Conservation (phyloP, 2,888 invertebrate genomes). For the Polietes domitor region DNA sequence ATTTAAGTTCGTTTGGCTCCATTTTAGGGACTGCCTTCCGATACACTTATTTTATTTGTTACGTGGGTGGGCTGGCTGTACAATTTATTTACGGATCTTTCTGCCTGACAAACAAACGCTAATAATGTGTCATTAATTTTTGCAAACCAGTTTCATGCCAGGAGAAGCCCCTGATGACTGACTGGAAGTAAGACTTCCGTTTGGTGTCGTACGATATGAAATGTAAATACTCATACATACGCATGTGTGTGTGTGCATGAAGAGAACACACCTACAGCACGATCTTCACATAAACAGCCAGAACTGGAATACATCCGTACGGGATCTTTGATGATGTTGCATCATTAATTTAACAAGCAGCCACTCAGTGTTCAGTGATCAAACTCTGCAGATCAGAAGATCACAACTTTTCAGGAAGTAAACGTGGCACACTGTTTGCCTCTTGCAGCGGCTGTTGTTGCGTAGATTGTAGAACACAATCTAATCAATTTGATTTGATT, state of each 20-base stretch:
- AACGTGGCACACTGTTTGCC: neutral
- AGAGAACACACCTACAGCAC: slow-evolving; percentile 36
- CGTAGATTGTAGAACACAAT: slow-evolving; percentile 53
- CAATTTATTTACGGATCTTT: too few relatives aligned
- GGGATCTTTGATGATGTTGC: slow-evolving; percentile 68
- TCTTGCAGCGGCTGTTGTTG: slow-evolving; percentile 15
- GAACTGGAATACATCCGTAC: slow-evolving; percentile 17
- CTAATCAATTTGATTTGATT: slow-evolving; percentile 65
- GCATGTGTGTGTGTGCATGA: neutral
- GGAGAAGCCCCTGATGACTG: neutral
- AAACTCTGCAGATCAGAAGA: neutral
- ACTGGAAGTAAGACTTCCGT: slow-evolving; percentile 35
- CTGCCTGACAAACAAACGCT: too few relatives aligned
- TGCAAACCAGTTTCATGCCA: neutral
- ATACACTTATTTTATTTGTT: too few relatives aligned
- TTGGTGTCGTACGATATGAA: neutral
- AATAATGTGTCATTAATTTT: neutral
- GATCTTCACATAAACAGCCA: slow-evolving; percentile 25
- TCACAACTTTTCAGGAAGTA: slow-evolving; percentile 60
- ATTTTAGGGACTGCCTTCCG: too few relatives aligned
- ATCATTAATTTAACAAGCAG: slow-evolving; percentile 76
- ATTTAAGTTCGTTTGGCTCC: too few relatives aligned
- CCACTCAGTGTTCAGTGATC: slow-evolving; percentile 30
- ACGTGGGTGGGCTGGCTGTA: too few relatives aligned
- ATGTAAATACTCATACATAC: neutral